Percentiles rank a stretch among this genome's conserved stretches.
Evolutionary conservation across 2,113 vertebrate genomes (phyloP).

Genomic region (Sylvilagus bachmani): DNA sequence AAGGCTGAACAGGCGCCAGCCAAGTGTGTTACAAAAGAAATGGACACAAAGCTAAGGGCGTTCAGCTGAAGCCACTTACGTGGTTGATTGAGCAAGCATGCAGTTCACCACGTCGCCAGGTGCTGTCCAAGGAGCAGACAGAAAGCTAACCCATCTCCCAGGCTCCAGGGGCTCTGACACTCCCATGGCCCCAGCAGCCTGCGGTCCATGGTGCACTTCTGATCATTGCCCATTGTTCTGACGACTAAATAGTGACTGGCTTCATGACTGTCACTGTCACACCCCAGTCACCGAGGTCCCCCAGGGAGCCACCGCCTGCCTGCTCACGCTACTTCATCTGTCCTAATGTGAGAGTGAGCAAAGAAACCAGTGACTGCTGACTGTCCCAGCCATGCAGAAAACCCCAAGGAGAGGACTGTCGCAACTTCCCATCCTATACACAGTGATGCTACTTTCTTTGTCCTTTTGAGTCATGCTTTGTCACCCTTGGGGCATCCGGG

Average conservation of each 20-base stretch:
- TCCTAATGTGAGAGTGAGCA: background rate
- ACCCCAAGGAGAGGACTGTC: background rate
- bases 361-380: background rate
- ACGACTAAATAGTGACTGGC: conserved; percentile 19
- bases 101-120: background rate
- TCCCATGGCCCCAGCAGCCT: background rate
- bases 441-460: background rate
- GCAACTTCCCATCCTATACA: conserved; percentile 11
- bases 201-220: background rate
- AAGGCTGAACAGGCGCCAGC: background rate
- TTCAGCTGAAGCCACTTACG: background rate
- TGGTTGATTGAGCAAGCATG: background rate
- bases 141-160: rapidly evolving
- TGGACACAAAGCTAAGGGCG: background rate
- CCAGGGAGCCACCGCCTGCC: background rate
- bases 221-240: conserved; percentile 36
- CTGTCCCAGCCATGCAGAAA: background rate
- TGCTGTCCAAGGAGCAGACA: background rate
- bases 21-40: background rate
- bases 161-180: background rate
- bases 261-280: background rate
- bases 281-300: background rate
- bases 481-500: background rate
- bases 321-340: background rate
- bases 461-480: conserved; percentile 54